These are phyloP conservation scores for Lithosia quadra DNA, from an alignment of 2,888 invertebrate genomes.

Conservation along the genomic window DNA sequence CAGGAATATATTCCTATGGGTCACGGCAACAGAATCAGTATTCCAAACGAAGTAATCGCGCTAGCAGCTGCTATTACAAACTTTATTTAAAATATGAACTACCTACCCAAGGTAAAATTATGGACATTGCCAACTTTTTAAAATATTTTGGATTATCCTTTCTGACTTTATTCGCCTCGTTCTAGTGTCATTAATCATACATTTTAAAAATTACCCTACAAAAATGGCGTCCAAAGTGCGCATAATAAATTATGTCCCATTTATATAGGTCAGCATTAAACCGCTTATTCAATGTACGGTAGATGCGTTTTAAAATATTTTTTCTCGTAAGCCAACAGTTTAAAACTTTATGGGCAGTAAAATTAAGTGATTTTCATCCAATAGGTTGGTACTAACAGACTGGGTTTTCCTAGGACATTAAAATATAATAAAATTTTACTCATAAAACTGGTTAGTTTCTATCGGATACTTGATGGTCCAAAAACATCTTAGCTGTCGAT, in stretches of 20 bases:
- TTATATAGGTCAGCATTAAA: constrained; percentile 23
- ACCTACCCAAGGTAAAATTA: background rate
- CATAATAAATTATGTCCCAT: constrained; percentile 43
- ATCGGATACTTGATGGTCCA: constrained; percentile 26
- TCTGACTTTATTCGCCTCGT: background rate
- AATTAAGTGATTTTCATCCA: background rate
- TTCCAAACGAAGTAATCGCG: too few relatives aligned
- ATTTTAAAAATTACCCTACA: constrained; percentile 35
- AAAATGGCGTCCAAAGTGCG: constrained; percentile 39
- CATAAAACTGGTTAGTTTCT: constrained; percentile 43
- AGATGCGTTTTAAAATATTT: constrained; percentile 13
- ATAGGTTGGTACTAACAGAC: constrained; percentile 11
- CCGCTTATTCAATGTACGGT: constrained; percentile 28
- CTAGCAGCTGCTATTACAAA: too few relatives aligned
- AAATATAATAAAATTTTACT: constrained; percentile 34
- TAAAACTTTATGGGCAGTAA: background rate
- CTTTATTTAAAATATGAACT: background rate
- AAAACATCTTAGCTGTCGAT: constrained; percentile 41
- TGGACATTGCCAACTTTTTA: background rate
- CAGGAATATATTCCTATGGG: background rate
- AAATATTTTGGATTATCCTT: background rate
- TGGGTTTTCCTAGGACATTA: constrained; percentile 18
- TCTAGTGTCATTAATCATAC: constrained; percentile 39
- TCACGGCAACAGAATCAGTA: background rate
- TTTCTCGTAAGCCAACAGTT: background rate